Conservation (phyloP, 1,140 invertebrate genomes). For the Dreissena rostriformis region DNA sequence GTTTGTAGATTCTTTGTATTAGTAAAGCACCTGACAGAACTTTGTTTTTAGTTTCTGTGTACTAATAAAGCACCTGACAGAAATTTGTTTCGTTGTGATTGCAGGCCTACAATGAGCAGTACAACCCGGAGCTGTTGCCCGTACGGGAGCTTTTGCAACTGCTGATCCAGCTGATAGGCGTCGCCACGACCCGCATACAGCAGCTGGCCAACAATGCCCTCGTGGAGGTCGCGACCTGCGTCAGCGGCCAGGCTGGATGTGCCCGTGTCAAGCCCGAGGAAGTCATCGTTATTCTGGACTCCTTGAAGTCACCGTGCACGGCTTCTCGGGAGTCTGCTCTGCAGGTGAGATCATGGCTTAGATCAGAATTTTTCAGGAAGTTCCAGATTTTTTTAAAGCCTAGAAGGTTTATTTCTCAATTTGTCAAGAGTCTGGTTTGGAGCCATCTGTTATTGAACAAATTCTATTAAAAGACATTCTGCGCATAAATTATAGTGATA, state of each 20-base stretch:
- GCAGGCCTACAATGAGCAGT: slow-evolving; percentile 59
- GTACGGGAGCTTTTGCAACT: slow-evolving; percentile 90
- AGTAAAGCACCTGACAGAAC: no score
- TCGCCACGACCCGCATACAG: slow-evolving; percentile 87
- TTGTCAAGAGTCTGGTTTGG: no score
- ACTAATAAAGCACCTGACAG: background rate
- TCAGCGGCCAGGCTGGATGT: slow-evolving; percentile 84
- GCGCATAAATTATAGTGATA: no score
- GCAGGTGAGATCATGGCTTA: no score
- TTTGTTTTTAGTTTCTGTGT: no score
- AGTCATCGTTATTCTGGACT: slow-evolving; percentile 89
- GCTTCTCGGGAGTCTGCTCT: slow-evolving; percentile 92
- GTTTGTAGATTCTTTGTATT: no score
- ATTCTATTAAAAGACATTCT: no score
- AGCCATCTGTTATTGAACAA: no score
- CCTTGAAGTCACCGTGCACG: slow-evolving; percentile 87
- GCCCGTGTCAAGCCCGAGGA: slow-evolving; percentile 87
- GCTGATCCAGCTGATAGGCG: slow-evolving; percentile 90
- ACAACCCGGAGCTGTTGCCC: slow-evolving; percentile 89
- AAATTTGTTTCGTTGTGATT: no score
- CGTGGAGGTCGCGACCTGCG: slow-evolving; percentile 88
- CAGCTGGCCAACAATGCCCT: slow-evolving; percentile 89
- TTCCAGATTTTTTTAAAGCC: no score
- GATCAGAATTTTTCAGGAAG: no score
- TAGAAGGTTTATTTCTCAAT: no score